A percentile compares a stretch with the other conserved stretches of the same genome.
Conservation (phyloP, 2,888 invertebrate genomes). For the Erannis defoliaria region DNA sequence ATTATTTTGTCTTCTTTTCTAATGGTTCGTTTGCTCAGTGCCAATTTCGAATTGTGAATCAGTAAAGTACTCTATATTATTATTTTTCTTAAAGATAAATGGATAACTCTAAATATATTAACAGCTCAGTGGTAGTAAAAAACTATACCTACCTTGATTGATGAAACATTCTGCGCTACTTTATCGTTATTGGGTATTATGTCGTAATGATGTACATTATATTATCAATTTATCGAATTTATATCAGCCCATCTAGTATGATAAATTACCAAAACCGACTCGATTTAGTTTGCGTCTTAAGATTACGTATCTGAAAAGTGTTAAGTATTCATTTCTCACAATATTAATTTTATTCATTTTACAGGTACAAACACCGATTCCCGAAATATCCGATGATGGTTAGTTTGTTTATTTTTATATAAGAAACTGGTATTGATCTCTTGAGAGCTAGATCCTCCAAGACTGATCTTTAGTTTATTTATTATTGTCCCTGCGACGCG, state of each 20-base stretch:
- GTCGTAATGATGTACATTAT: background rate
- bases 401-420: slow-evolving; percentile 61
- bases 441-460: too few species aligned
- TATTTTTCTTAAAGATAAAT: too few species aligned
- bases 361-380: slow-evolving; percentile 94
- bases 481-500: too few species aligned
- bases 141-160: background rate
- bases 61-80: too few species aligned
- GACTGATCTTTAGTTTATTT: too few species aligned
- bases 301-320: background rate
- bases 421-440: background rate
- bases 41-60: too few species aligned
- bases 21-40: too few species aligned
- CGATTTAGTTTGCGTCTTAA: background rate
- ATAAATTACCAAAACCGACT: background rate
- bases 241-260: background rate
- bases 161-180: background rate
- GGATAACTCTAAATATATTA: too few species aligned
- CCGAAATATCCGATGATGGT: slow-evolving; percentile 92
- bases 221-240: background rate
- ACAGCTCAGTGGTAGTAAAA: too few species aligned
- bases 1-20: too few species aligned
- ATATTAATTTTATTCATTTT: slow-evolving; percentile 47
- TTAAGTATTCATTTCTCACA: background rate
- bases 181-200: background rate